Percentiles rank a stretch among this genome's conserved stretches.
These are phyloP conservation scores for Alethe castanea DNA, from an alignment of 2,113 vertebrate genomes.

Conservation along the genomic window DNA sequence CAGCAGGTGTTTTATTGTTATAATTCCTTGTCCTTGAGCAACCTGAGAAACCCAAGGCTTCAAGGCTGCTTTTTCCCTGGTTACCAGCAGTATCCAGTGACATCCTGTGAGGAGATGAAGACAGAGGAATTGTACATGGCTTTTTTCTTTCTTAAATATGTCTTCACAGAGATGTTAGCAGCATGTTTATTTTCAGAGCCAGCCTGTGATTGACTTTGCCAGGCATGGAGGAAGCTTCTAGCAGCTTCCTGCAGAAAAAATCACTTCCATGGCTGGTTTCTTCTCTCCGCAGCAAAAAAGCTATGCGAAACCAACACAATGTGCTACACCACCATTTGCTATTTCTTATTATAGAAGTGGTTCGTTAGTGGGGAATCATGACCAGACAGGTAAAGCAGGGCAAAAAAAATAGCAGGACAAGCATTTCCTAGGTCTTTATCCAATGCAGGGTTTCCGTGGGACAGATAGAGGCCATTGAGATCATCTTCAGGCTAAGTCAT, in stretches of 20 bases:
- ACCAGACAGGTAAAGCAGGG: background rate
- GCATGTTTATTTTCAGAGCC: background rate
- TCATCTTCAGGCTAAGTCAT: background rate
- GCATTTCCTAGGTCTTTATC: background rate
- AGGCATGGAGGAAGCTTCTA: background rate
- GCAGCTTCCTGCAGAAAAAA: background rate
- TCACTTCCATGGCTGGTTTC: background rate
- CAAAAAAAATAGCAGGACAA: background rate
- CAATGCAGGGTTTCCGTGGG: background rate
- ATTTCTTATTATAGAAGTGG: background rate
- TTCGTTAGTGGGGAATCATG: background rate
- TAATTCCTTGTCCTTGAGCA: no score
- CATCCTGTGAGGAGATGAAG: background rate
- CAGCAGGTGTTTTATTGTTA: no score
- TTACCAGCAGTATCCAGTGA: no score
- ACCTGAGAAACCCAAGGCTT: no score
- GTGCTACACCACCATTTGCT: background rate
- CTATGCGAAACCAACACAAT: background rate
- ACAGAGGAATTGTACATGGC: background rate
- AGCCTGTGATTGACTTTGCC: fast-evolving
- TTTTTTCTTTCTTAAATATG: background rate
- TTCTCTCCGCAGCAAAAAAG: no score
- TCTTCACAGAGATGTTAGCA: background rate
- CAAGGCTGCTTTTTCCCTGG: no score
- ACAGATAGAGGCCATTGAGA: background rate